These are phyloP conservation scores for Chrysotoxum bicinctum DNA, from an alignment of 2,888 invertebrate genomes.

Conservation along the genomic window DNA sequence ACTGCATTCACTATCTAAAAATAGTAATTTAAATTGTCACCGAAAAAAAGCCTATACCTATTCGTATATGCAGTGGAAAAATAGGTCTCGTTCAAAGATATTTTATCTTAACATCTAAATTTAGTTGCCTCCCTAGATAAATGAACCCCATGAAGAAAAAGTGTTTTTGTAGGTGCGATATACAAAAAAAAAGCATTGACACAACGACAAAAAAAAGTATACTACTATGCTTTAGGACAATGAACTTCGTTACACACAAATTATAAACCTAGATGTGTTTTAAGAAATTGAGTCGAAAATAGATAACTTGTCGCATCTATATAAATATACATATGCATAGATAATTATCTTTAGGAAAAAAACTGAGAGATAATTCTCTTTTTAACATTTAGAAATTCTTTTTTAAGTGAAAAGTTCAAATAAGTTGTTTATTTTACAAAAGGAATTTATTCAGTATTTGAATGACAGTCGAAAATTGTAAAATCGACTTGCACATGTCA, in stretches of 20 bases:
- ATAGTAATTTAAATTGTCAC: slow-evolving; percentile 31
- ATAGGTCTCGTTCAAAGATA: slow-evolving; percentile 65
- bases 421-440: slow-evolving; percentile 52
- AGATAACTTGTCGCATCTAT: slow-evolving; percentile 55
- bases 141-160: slow-evolving; percentile 34
- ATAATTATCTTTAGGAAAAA: background rate
- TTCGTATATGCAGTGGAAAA: slow-evolving; percentile 34
- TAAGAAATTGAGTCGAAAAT: slow-evolving; percentile 50
- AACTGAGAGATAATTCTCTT: background rate
- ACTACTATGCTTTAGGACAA: slow-evolving; percentile 51
- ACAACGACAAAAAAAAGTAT: background rate
- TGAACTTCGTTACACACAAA: slow-evolving; percentile 60
- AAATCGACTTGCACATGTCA: background rate
- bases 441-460: too few species aligned
- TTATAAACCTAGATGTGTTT: slow-evolving; percentile 35
- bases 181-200: background rate
- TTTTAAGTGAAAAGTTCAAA: slow-evolving; percentile 57
- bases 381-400: slow-evolving; percentile 37
- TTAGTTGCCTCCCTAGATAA: slow-evolving; percentile 54
- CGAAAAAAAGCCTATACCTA: slow-evolving; percentile 1
- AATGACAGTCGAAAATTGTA: background rate
- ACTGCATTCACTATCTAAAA: slow-evolving; percentile 18
- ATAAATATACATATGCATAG: too few species aligned
- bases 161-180: slow-evolving; percentile 58
- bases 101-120: slow-evolving; percentile 51